A percentile compares a stretch with the other conserved stretches of the same genome.
Evolutionary conservation across 2,888 invertebrate species (phyloP).

Genomic region (Mactromeris polynyma): DNA sequence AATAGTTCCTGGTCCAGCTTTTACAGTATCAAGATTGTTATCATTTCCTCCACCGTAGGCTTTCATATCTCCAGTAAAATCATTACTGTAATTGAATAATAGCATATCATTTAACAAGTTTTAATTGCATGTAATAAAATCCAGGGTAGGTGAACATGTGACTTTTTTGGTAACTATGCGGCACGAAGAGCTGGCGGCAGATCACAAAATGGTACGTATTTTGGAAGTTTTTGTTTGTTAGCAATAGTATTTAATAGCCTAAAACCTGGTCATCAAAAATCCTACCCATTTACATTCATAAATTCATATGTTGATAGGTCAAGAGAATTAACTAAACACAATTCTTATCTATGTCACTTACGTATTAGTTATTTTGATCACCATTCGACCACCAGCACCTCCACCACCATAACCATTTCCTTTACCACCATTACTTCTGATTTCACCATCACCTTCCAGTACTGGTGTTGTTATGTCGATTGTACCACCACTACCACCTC

Average conservation of each 20-base stretch:
- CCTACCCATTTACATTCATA: not conserved
- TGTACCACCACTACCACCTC: conserved; percentile 79
- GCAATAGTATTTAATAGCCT: no score
- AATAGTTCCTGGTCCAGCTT: conserved; percentile 80
- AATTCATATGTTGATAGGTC: not conserved
- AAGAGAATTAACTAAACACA: not conserved
- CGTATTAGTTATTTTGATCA: conserved; percentile 58
- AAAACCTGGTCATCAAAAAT: no score
- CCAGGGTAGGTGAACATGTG: no score
- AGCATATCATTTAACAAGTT: not conserved
- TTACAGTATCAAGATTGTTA: conserved; percentile 68
- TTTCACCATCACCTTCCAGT: conserved; percentile 70
- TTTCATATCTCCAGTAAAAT: conserved; percentile 73
- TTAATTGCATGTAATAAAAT: not conserved
- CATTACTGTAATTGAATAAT: conserved; percentile 54
- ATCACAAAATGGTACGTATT: no score
- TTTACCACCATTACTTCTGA: conserved; percentile 73
- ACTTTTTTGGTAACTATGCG: no score
- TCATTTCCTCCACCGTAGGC: conserved; percentile 79
- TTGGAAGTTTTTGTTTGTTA: no score
- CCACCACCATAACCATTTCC: conserved; percentile 74
- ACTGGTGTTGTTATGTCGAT: conserved; percentile 61
- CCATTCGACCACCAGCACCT: conserved; percentile 79
- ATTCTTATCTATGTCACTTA: conserved; percentile 35
- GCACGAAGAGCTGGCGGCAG: no score